Percentiles rank a stretch among this genome's conserved stretches.
Evolutionary conservation across 2,888 invertebrate species (phyloP).

Genomic region (Norana najaformis): DNA sequence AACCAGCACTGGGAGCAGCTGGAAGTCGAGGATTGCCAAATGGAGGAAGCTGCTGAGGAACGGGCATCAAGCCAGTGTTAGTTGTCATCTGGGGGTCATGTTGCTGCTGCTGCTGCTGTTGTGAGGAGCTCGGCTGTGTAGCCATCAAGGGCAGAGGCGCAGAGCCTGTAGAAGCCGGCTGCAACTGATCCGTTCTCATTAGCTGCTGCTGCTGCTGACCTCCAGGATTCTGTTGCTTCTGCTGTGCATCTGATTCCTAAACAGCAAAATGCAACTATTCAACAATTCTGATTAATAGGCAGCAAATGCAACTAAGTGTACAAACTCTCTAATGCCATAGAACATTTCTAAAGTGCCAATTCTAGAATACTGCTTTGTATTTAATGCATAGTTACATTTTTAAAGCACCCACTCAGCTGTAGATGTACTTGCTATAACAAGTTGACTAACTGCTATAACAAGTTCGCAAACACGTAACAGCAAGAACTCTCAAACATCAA

Average conservation of each 20-base stretch:
- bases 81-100: not conserved
- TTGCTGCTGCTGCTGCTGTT: not conserved
- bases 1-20: not conserved
- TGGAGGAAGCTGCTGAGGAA: not conserved
- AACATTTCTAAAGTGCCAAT: conserved; percentile 1
- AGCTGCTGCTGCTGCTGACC: not conserved
- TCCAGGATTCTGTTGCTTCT: conserved; percentile 19
- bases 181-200: not conserved
- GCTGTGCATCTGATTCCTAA: not conserved
- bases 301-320: not conserved
- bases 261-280: not conserved
- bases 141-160: not conserved
- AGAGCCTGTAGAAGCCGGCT: not conserved
- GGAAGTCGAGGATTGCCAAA: not conserved
- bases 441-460: no score
- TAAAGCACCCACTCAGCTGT: not conserved
- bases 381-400: not conserved
- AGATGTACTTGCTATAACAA: not conserved
- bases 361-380: not conserved
- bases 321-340: not conserved
- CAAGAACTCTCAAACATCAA: no score
- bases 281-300: not conserved
- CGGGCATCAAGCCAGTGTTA: not conserved
- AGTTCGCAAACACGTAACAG: no score
- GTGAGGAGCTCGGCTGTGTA: not conserved